phyloP scores from a whole-genome alignment of 2,888 invertebrate species.

The Drosophila formosana region DNA sequence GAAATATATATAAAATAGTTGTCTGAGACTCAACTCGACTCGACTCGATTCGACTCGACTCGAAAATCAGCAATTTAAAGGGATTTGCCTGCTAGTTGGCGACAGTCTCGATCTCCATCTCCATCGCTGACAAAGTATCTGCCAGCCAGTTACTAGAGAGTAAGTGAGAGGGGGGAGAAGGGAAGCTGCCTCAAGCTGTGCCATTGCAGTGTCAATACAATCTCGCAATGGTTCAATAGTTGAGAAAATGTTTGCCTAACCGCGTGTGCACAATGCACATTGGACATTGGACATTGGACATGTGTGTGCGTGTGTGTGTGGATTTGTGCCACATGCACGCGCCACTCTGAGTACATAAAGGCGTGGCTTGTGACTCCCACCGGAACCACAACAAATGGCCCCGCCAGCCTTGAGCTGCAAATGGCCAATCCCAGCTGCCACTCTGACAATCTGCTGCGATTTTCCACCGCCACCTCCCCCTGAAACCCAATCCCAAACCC shows the following conservation, averaged over 20 bases:
- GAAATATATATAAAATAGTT: conserved; percentile 48
- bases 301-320: conserved; percentile 18
- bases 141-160: neutral
- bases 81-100: conserved; percentile 73
- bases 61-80: conserved; percentile 68
- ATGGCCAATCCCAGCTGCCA: conserved; percentile 24
- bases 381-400: conserved; percentile 47
- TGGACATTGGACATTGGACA: conserved; percentile 48
- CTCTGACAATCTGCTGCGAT: conserved; percentile 6
- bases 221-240: conserved; percentile 77
- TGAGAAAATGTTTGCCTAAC: conserved; percentile 79
- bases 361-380: conserved; percentile 32
- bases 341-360: conserved; percentile 41
- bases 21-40: conserved; percentile 21
- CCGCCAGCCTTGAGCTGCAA: conserved; percentile 33
- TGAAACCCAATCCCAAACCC: neutral
- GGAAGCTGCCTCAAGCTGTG: conserved; percentile 43
- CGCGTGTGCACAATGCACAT: conserved; percentile 67
- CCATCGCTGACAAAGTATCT: conserved; percentile 30
- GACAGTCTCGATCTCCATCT: conserved; percentile 39
- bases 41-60: conserved; percentile 6
- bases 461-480: neutral
- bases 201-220: conserved; percentile 69
- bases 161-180: conserved; percentile 11
- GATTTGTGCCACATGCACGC: conserved; percentile 65